Base-by-base conservation (phyloP, 2,888 invertebrate species). In the Iselma pallidipennis region DNA sequence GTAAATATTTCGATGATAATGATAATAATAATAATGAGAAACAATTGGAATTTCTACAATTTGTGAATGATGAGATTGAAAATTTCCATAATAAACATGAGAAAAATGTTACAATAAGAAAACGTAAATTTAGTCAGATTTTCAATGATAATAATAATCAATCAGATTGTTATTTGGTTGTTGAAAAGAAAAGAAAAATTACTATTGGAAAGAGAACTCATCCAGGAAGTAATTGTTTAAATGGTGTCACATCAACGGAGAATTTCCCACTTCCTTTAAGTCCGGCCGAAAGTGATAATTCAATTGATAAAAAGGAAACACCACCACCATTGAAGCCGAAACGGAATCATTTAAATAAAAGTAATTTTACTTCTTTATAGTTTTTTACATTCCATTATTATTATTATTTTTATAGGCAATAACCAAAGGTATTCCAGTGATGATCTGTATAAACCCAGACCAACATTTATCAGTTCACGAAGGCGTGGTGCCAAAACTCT, bases 361-460 rank as follows among this genome's bases (percentile, higher is more conserved):
- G 71, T 72, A 64, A 59, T 64, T 64, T 49, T 42, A 25, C 28
- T 33, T 5, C 26, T 55, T 12, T 33, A 23, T 57, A 7, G 6
- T 33, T 25, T 33, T 52, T 19, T 21, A 4, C 12, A 5, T 5
- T 5, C 16, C 9, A 16, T 37, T 37, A 16, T 64, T 55, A 16
- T 37, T 37, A 19, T 14, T 51, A 45, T 53, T 57, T 23, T 57
- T 29, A 2, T 48, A 63, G 63, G 16, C n/a, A 66, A 57, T 31
- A 65, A 58, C 26, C 87, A 90, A 76, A 83, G 89, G 63, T 90
- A 90, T 74, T 85, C 86, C 59, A 88, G 86, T 70, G 89, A 89
- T 71, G 90, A 91, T 81, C 82, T 90, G 59, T 91, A 90, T 78
- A 90, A 90, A 77, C 90, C 90, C 55, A 82, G 89, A 68, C 87